Evolutionary conservation across 2,113 vertebrate genomes (phyloP).

Genomic region (Crotalus tigris): DNA sequence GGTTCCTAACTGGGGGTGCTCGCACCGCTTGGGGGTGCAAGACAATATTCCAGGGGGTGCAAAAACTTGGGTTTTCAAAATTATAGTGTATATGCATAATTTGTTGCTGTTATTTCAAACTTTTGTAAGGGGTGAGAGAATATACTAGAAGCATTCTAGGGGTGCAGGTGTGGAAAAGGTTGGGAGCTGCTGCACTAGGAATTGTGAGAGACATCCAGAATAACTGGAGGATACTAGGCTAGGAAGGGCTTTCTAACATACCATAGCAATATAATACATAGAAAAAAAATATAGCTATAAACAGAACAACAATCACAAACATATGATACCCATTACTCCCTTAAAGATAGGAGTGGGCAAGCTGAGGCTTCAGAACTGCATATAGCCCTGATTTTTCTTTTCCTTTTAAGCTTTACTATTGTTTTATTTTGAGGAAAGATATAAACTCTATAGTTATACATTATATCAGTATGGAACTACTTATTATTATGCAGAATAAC

Average conservation of each 20-base stretch:
- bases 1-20: no score
- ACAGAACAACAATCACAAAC: not conserved
- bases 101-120: no score
- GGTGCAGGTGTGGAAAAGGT: no score
- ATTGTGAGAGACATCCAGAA: not conserved
- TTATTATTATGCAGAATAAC: not conserved
- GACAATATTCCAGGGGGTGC: no score
- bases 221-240: not conserved
- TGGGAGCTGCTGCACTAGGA: not conserved
- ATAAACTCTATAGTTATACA: not conserved
- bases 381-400: not conserved
- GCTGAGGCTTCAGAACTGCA: not conserved
- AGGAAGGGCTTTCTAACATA: not conserved
- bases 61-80: no score
- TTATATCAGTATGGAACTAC: not conserved
- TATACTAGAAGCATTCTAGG: no score
- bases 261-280: not conserved
- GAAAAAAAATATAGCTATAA: not conserved
- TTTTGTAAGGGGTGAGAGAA: no score
- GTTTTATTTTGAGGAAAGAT: not conserved
- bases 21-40: no score
- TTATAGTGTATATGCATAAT: no score
- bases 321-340: not conserved
- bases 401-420: not conserved
- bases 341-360: not conserved